Conservation (phyloP, 2,888 invertebrate genomes). For the Yponomeuta cagnagella region DNA sequence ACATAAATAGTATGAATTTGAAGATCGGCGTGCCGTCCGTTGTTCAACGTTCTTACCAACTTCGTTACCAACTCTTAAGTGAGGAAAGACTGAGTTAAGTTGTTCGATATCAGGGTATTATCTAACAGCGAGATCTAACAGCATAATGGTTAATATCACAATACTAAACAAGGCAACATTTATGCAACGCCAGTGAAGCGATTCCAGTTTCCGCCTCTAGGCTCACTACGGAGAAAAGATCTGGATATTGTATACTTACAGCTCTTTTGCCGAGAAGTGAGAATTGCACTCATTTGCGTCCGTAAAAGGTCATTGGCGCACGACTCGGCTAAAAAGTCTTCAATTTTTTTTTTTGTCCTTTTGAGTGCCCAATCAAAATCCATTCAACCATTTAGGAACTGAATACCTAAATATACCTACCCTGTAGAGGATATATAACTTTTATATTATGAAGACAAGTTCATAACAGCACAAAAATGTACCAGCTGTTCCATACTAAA, state of each 20-base stretch:
- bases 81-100: not conserved
- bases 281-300: not conserved
- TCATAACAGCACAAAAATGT: too few relatives aligned
- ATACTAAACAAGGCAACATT: conserved; percentile 6
- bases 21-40: not conserved
- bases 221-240: not conserved
- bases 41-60: not conserved
- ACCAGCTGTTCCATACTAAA: too few relatives aligned
- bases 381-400: too few relatives aligned
- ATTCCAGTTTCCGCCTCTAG: not conserved
- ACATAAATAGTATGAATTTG: too few relatives aligned
- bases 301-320: too few relatives aligned
- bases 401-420: too few relatives aligned
- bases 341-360: too few relatives aligned
- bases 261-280: not conserved
- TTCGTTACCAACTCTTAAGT: not conserved
- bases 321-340: too few relatives aligned
- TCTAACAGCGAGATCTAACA: not conserved
- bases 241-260: not conserved
- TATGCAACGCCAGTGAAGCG: not conserved
- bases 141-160: conserved; percentile 3
- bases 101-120: not conserved
- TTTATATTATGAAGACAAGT: too few relatives aligned
- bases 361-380: too few relatives aligned
- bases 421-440: too few relatives aligned